Conservation (phyloP, 2,797 vertebrate genomes). For the Acestrorhynchus altus region DNA sequence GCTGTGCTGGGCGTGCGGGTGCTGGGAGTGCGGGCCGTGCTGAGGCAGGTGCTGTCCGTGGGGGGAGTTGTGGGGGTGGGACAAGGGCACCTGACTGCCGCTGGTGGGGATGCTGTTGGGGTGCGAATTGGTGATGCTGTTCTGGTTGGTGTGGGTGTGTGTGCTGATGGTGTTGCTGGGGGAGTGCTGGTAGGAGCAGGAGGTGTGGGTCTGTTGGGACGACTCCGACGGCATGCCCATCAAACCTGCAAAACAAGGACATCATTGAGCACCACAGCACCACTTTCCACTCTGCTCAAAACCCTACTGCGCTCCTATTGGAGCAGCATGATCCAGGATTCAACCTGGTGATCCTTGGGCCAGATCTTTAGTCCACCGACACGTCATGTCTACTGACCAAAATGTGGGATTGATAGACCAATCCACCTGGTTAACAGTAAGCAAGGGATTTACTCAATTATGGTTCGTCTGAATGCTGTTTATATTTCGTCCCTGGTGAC, state of each 20-base stretch:
- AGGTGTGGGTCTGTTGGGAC: conserved; percentile 89
- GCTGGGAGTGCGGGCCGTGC: conserved; percentile 69
- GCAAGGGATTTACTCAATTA: no score
- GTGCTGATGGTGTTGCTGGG: conserved; percentile 86
- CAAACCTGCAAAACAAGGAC: conserved; percentile 77
- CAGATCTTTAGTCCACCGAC: no score
- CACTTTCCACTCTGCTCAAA: no score
- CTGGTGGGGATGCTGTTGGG: conserved; percentile 84
- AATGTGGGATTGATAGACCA: no score
- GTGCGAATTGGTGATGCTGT: conserved; percentile 86
- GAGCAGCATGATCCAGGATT: no score
- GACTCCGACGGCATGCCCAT: conserved; percentile 89
- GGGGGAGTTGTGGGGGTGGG: conserved; percentile 78
- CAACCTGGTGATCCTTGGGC: no score
- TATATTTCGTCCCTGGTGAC: no score
- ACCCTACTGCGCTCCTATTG: no score
- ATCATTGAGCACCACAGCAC: not conserved
- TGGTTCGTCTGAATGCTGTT: no score
- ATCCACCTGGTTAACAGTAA: no score
- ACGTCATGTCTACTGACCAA: no score
- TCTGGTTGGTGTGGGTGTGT: conserved; percentile 82
- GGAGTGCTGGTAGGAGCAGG: conserved; percentile 93
- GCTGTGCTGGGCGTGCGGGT: conserved; percentile 66
- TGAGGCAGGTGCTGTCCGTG: conserved; percentile 60
- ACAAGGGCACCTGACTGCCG: conserved; percentile 85